These are phyloP conservation scores for Galerucella pusilla DNA, from an alignment of 2,888 invertebrate species.

Conservation along the genomic window DNA sequence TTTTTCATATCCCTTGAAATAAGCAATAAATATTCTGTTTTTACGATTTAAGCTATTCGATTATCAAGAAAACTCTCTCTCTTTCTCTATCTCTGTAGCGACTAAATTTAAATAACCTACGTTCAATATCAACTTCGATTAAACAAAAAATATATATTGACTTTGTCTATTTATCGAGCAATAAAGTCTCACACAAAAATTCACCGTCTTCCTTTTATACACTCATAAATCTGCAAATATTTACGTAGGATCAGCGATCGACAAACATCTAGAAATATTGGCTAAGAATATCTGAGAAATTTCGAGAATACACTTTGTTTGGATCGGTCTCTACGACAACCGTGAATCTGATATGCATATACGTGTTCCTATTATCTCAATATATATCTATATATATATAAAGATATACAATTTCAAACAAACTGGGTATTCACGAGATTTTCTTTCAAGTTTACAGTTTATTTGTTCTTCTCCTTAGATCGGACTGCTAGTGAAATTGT, in stretches of 20 bases:
- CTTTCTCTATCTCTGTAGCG: too few species aligned
- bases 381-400: background rate
- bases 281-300: conserved; percentile 37
- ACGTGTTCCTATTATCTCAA: conserved; percentile 19
- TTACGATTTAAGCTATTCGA: background rate
- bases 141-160: conserved; percentile 13
- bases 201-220: conserved; percentile 37
- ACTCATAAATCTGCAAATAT: conserved; percentile 53
- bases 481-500: too few species aligned
- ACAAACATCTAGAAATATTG: conserved; percentile 45
- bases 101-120: too few species aligned
- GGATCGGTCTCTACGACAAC: conserved; percentile 21
- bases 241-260: conserved; percentile 51
- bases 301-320: conserved; percentile 34
- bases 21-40: background rate
- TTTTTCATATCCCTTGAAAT: conserved; percentile 30
- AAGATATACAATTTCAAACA: background rate
- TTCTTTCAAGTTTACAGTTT: background rate
- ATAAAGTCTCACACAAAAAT: conserved; percentile 36
- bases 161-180: conserved; percentile 20
- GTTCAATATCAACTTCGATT: too few species aligned
- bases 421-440: background rate
- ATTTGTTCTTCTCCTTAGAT: too few species aligned
- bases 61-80: background rate
- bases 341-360: conserved; percentile 11